Percentiles rank a stretch among this genome's conserved stretches.
Evolutionary conservation across 2,797 vertebrate species (phyloP).

Genomic region (Zalophus californianus): DNA sequence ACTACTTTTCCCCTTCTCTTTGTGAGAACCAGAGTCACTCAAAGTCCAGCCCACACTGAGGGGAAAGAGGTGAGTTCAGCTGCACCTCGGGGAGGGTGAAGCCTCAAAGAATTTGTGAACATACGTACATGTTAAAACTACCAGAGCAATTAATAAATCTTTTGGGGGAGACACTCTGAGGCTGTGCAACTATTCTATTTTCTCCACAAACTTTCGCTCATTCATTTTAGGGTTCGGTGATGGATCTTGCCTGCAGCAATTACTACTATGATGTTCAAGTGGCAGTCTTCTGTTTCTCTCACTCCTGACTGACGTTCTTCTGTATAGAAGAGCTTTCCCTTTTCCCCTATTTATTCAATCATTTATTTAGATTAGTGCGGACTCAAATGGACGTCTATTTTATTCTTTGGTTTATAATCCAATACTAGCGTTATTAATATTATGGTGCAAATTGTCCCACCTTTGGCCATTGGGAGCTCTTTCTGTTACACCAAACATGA

Average conservation of each 20-base stretch:
- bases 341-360: neutral
- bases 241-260: neutral
- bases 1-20: neutral
- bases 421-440: neutral
- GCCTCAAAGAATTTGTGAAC: neutral
- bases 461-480: neutral
- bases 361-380: slow-evolving; percentile 41
- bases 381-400: slow-evolving; percentile 16
- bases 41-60: neutral
- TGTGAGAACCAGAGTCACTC: neutral
- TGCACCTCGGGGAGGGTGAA: neutral
- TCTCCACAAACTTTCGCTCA: neutral
- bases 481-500: neutral
- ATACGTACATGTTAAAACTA: neutral
- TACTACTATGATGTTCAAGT: neutral
- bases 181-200: neutral
- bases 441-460: neutral
- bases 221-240: neutral
- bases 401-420: slow-evolving; percentile 20
- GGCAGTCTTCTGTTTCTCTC: neutral
- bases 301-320: slow-evolving; percentile 5
- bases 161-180: neutral
- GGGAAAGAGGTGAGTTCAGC: neutral
- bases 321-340: neutral
- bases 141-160: neutral